Evolutionary conservation across 2,113 vertebrate genomes (phyloP).

Genomic region (Merops nubicus): DNA sequence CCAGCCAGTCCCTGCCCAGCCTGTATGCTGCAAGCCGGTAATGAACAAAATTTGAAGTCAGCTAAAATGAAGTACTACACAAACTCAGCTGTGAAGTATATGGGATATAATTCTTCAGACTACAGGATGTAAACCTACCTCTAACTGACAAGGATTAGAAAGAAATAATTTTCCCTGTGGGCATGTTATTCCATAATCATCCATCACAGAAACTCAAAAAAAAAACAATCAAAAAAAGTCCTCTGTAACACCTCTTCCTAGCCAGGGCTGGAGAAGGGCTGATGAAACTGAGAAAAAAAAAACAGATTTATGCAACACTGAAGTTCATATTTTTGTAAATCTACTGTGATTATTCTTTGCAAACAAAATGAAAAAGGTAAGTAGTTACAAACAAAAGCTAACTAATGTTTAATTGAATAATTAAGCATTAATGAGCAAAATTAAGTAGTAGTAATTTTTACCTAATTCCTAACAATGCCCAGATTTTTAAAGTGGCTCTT

Average conservation of each 20-base stretch:
- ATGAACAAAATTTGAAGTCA: constrained; percentile 51
- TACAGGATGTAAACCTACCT: neutral
- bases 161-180: constrained; percentile 16
- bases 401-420: neutral
- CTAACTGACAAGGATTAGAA: constrained; percentile 11
- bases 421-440: neutral
- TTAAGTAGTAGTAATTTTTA: neutral
- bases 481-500: neutral
- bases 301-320: neutral
- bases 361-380: neutral
- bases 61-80: neutral
- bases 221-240: neutral
- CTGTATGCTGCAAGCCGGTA: constrained; percentile 12
- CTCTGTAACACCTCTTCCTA: neutral
- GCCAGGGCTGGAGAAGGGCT: neutral
- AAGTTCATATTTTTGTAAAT: neutral
- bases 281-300: neutral
- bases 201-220: neutral
- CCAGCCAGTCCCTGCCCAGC: too few species aligned
- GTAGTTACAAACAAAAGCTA: neutral
- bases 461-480: neutral
- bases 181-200: neutral
- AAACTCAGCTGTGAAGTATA: neutral
- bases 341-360: neutral
- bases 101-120: neutral